phyloP scores from a whole-genome alignment of 2,888 invertebrate genomes.

The Apodemia mormo region DNA sequence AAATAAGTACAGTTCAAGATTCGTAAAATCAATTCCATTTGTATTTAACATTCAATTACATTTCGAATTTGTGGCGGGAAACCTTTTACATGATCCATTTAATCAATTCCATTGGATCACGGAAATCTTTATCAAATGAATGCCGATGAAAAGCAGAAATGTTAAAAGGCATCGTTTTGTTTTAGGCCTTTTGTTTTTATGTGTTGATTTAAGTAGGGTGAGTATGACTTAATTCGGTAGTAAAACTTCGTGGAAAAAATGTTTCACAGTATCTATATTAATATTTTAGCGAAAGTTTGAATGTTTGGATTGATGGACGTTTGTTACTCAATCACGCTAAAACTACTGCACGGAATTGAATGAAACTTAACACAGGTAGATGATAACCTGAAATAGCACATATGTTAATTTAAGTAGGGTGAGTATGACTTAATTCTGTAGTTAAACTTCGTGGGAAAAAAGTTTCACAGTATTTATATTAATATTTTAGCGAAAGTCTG shows the following conservation, averaged over 20 bases:
- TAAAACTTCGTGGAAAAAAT: no score
- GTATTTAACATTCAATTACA: constrained; percentile 3
- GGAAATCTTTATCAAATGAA: not conserved
- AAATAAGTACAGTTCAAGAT: not conserved
- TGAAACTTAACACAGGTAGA: no score
- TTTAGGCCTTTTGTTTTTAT: constrained; percentile 7
- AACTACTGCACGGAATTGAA: no score
- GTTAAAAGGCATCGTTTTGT: constrained; percentile 9
- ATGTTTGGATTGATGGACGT: no score
- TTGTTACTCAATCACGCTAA: no score
- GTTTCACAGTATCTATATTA: no score
- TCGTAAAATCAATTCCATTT: not conserved
- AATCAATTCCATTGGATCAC: not conserved
- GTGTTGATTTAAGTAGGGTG: constrained; percentile 9
- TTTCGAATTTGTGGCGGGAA: not conserved
- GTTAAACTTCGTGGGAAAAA: no score
- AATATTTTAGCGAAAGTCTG: no score
- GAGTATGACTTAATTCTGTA: not conserved
- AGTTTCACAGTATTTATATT: no score
- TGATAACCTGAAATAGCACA: no score
- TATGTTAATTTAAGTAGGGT: constrained; percentile 4
- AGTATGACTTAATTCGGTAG: not conserved
- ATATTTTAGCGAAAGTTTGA: no score
- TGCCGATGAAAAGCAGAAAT: constrained; percentile 1
- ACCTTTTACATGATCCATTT: constrained; percentile 9